These are phyloP conservation scores for Mus pahari DNA, from an alignment of 2,113 vertebrate genomes.

Conservation along the genomic window DNA sequence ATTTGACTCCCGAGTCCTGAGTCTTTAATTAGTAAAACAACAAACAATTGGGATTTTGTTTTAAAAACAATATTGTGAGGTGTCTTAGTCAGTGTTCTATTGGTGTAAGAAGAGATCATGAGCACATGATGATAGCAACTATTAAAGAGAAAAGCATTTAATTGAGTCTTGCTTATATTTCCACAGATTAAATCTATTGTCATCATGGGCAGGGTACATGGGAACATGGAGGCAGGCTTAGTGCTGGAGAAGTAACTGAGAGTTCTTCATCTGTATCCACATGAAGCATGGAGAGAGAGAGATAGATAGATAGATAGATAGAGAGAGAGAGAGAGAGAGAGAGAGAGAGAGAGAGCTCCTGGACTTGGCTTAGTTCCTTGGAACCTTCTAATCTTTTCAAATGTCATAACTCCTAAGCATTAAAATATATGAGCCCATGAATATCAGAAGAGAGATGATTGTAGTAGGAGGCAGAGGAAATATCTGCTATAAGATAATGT, in stretches of 20 bases:
- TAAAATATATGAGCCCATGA: background rate
- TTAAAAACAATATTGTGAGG: too few relatives aligned
- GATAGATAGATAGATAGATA: too few relatives aligned
- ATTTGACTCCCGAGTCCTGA: too few relatives aligned
- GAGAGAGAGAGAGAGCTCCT: background rate
- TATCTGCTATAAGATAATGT: background rate
- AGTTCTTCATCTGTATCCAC: background rate
- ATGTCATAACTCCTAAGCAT: background rate
- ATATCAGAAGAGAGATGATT: background rate
- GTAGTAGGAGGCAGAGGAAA: background rate
- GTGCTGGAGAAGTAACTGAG: background rate
- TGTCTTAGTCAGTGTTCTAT: background rate
- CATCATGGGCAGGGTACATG: background rate
- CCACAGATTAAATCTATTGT: background rate
- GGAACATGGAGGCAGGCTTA: background rate
- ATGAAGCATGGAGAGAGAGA: background rate
- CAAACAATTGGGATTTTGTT: too few relatives aligned
- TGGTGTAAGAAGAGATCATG: background rate
- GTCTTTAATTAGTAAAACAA: too few relatives aligned
- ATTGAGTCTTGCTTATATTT: background rate
- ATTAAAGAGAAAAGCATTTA: background rate
- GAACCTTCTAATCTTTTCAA: background rate
- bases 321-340: background rate
- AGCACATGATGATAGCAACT: background rate
- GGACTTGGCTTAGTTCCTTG: background rate